phyloP scores from a whole-genome alignment of 2,797 vertebrate genomes.

The Lacerta viridis region DNA sequence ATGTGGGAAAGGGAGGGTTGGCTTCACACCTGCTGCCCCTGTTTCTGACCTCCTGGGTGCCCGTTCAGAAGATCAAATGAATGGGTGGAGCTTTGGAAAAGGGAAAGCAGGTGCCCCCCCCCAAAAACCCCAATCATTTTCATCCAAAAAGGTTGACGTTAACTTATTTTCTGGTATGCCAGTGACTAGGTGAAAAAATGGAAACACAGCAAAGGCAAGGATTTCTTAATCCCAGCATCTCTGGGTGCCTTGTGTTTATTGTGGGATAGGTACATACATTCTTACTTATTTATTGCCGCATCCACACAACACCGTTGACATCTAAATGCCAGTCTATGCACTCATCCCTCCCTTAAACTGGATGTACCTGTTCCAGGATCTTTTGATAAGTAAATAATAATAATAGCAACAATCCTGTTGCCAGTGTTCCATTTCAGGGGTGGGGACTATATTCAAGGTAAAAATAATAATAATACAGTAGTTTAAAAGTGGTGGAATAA shows the following conservation, averaged over 20 bases:
- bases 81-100: background rate
- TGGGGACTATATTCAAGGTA: background rate
- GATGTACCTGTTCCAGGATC: too few species aligned
- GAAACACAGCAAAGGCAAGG: background rate
- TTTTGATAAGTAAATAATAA: too few species aligned
- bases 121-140: too few species aligned
- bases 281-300: too few species aligned
- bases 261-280: too few species aligned
- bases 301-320: too few species aligned
- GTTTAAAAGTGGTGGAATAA: background rate
- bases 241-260: background rate
- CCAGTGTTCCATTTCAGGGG: too few species aligned
- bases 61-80: background rate
- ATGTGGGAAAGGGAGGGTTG: too few species aligned
- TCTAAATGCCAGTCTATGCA: too few species aligned
- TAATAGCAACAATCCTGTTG: too few species aligned
- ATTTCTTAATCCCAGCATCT: background rate
- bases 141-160: background rate
- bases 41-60: background rate
- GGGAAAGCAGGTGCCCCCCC: background rate
- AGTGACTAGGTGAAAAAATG: background rate
- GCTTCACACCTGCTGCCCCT: background rate
- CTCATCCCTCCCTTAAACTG: too few species aligned
- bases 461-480: too few species aligned
- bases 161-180: background rate